Base-by-base conservation (phyloP, 2,797 vertebrate genomes). In the Dendrocincla tyrannina region DNA sequence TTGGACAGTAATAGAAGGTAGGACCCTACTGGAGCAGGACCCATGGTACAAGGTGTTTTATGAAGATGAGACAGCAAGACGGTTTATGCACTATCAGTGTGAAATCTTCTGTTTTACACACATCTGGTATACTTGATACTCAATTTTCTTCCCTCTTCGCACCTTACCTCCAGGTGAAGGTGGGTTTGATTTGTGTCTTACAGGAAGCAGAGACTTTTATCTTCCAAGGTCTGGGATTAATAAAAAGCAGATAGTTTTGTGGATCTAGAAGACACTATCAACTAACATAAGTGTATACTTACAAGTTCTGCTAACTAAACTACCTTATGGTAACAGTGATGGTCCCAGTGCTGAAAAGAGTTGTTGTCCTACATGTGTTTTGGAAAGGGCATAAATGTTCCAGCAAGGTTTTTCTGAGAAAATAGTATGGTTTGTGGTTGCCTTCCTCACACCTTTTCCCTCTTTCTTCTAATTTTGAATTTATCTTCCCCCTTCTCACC, bases 401-500 rank as follows among this genome's bases (percentile, higher is more conserved):
- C 49, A 68, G 8, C 2, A 75, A 66, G 6, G 3, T 30, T 91
- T 79, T 91, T 52, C 47, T 41, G 10, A 85, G 37, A 44, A 67
- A 83, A 76, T 37, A 32, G 13, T 78, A 19, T 11, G 11, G 7
- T 33, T 87, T 4, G 8, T 41, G 7, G 5, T 24, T 87, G 24
- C 4, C 13, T 85, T 83, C 30, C 24, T 88, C 37, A 56, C 17
- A 37, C 30, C 2, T 44, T 79, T 77, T 59, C 25, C 3, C 3
- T 82, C 14, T 82, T 50, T 52, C 25, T 76, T 81, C 89, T 59
- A 41, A 13, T 28, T 64, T 11, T 53, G 30, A 67, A 46, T 76
- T 55, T 76, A 30, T 72, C 25, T 32, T 17, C 9, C 5, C 4
- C 1, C 8, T 23, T 3, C 19, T 13, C 3, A 5, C 2, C 4